A percentile compares a stretch with the other conserved stretches of the same genome.
Conservation (phyloP, 35 echinoderm and acorn worm genomes). For the Amphiura filiformis region DNA sequence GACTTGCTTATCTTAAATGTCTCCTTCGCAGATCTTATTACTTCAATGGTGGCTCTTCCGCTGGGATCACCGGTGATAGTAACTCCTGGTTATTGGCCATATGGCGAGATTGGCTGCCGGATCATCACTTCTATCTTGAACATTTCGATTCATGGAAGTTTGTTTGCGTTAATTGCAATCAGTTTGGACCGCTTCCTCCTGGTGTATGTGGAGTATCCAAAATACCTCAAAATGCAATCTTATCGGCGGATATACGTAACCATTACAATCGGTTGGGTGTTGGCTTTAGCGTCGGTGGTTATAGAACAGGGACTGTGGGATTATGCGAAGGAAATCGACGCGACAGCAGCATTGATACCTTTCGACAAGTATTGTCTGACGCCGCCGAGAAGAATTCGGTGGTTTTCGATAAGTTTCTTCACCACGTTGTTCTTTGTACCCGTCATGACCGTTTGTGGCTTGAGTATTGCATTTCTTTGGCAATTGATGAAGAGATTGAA, state of each 20-base stretch:
- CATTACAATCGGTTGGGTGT: not conserved
- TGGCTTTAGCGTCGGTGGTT: not conserved
- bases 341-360: not conserved
- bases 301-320: not conserved
- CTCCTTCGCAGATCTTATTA: not conserved
- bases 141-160: not conserved
- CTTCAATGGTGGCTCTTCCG: not conserved
- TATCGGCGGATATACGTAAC: not conserved
- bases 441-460: not conserved
- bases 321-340: not conserved
- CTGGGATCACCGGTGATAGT: not conserved
- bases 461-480: not conserved
- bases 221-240: not conserved
- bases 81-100: not conserved
- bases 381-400: not conserved
- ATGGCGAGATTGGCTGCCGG: not conserved
- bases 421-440: not conserved
- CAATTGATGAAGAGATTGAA: not conserved
- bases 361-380: not conserved
- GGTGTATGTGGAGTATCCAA: not conserved
- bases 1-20: not conserved
- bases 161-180: not conserved
- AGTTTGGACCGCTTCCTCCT: not conserved
- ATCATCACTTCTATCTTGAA: not conserved
- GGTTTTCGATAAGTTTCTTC: not conserved